These are phyloP conservation scores for Melanerpes formicivorus DNA, from an alignment of 2,113 vertebrate genomes.

Conservation along the genomic window DNA sequence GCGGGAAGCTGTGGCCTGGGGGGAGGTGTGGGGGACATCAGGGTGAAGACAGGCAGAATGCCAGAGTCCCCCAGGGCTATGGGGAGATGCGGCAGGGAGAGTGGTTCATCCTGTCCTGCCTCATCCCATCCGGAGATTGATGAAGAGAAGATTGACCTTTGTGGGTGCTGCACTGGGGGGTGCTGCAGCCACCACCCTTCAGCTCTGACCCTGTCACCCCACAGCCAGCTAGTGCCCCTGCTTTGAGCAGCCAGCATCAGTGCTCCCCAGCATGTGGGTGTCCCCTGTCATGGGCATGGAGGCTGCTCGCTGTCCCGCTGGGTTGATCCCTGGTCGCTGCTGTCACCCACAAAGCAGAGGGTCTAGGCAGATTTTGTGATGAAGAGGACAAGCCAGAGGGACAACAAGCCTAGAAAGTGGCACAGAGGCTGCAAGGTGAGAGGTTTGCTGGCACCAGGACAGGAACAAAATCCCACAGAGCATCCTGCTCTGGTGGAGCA, in stretches of 20 bases:
- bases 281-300: fast-evolving
- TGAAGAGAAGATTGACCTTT: not conserved
- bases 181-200: not conserved
- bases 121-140: not conserved
- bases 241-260: not conserved
- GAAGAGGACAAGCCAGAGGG: not conserved
- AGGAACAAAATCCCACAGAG: not conserved
- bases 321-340: fast-evolving
- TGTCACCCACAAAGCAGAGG: not conserved
- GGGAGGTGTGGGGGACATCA: fast-evolving
- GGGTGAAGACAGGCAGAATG: not conserved
- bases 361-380: not conserved
- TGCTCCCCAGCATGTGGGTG: fast-evolving
- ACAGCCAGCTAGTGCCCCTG: not conserved
- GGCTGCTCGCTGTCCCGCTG: fast-evolving
- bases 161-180: not conserved
- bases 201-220: not conserved
- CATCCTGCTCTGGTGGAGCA: not conserved
- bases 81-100: not conserved
- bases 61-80: not conserved
- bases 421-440: fast-evolving
- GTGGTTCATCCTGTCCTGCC: not conserved
- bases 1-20: not conserved
- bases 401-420: not conserved
- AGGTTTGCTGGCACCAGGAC: not conserved